Conservation (phyloP, 2,797 vertebrate species). For the Anguilla anguilla region DNA sequence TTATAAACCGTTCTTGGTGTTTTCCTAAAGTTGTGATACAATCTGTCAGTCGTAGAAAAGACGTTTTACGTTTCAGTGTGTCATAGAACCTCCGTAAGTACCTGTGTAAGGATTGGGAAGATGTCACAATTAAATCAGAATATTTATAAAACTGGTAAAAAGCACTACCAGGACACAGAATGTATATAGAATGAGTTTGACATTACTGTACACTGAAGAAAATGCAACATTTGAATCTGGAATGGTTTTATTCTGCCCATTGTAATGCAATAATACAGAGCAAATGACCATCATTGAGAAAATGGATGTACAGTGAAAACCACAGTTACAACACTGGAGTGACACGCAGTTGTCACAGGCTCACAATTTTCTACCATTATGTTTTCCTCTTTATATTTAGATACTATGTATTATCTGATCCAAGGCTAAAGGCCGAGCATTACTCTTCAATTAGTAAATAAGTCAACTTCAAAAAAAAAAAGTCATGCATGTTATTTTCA, state of each 20-base stretch:
- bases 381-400: constrained; percentile 41
- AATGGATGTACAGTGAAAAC: constrained; percentile 56
- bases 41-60: too few species aligned
- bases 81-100: too few species aligned
- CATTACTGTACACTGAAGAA: background rate
- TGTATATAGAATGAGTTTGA: too few species aligned
- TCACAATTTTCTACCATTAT: constrained; percentile 10
- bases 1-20: too few species aligned
- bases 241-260: constrained; percentile 67
- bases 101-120: too few species aligned
- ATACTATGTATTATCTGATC: constrained; percentile 58
- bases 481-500: constrained; percentile 44
- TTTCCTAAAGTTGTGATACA: too few species aligned
- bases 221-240: constrained; percentile 26
- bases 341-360: constrained; percentile 28
- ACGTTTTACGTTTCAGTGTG: too few species aligned
- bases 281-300: constrained; percentile 71
- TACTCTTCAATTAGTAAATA: constrained; percentile 39
- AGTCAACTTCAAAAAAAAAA: constrained; percentile 57
- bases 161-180: too few species aligned
- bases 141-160: too few species aligned
- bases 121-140: too few species aligned
- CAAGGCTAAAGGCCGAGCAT: constrained; percentile 60
- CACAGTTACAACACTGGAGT: constrained; percentile 55
- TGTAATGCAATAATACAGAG: constrained; percentile 80